A percentile compares a stretch with the other conserved stretches of the same genome.
phyloP scores from a whole-genome alignment of 2,113 vertebrate species.

The Sinocyclocheilus anophthalmus region DNA sequence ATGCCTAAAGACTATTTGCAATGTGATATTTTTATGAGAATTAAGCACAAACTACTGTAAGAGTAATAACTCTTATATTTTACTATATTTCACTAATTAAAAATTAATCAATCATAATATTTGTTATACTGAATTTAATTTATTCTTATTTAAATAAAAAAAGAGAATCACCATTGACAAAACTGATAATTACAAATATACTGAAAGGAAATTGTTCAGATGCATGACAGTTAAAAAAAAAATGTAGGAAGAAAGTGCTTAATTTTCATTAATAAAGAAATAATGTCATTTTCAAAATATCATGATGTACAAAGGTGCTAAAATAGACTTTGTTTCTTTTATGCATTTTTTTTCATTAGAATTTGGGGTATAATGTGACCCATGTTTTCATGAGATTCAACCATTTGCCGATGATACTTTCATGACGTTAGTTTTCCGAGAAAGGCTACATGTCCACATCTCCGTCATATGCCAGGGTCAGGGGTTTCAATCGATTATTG shows the following conservation, averaged over 20 bases:
- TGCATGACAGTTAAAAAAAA: too few relatives aligned
- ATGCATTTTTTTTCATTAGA: not conserved
- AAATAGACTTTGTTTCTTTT: not conserved
- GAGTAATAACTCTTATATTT: too few relatives aligned
- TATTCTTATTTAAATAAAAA: not conserved
- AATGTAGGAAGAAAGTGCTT: not conserved
- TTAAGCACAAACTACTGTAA: not conserved
- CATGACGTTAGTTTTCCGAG: not conserved
- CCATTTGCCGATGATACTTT: not conserved
- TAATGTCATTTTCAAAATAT: too few relatives aligned
- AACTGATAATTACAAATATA: too few relatives aligned
- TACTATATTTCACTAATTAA: too few relatives aligned
- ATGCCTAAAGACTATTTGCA: not conserved
- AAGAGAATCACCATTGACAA: too few relatives aligned
- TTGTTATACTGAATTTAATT: not conserved
- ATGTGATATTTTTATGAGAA: not conserved
- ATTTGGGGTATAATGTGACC: not conserved
- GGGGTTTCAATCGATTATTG: constrained; percentile 95
- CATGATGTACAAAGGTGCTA: not conserved
- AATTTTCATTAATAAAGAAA: not conserved
- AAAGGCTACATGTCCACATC: constrained; percentile 92
- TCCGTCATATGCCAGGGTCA: constrained; percentile 95
- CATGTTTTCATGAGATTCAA: constrained; percentile 3
- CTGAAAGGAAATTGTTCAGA: too few relatives aligned
- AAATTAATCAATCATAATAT: not conserved